Conservation (phyloP, 2,113 vertebrate species). For the Todiramphus saurophagus region DNA sequence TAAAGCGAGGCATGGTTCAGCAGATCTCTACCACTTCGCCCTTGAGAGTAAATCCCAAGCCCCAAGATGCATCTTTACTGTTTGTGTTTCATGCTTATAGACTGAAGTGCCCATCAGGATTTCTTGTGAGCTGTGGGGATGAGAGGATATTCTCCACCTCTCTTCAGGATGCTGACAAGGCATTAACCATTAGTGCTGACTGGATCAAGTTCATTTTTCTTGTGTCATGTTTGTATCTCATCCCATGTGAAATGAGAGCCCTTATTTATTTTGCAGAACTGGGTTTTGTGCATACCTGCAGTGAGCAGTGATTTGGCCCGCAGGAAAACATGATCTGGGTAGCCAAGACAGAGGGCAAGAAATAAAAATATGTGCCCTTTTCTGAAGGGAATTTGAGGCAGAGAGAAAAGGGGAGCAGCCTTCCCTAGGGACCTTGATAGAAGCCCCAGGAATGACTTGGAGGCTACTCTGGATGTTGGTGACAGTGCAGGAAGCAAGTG, state of each 20-base stretch:
- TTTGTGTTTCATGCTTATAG: background rate
- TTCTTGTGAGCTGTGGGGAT: background rate
- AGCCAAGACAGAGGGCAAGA: background rate
- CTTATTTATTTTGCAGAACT: background rate
- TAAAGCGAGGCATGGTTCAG: background rate
- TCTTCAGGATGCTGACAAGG: background rate
- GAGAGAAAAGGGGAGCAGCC: background rate
- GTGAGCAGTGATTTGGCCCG: background rate
- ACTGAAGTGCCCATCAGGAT: background rate
- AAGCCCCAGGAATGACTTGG: background rate
- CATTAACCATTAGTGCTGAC: background rate
- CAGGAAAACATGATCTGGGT: background rate
- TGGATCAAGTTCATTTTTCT: background rate
- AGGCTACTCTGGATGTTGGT: background rate
- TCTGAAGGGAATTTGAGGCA: background rate
- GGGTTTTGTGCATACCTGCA: background rate
- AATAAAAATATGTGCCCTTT: background rate
- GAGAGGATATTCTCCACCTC: background rate
- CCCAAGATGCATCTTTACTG: background rate
- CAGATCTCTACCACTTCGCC: background rate
- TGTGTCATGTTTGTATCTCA: background rate
- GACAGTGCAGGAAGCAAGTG: background rate
- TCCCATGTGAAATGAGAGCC: background rate
- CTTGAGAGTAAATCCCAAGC: background rate
- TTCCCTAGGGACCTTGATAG: background rate